Percentiles rank a stretch among this genome's conserved stretches.
phyloP scores from a whole-genome alignment of 2,888 invertebrate genomes.

The Hermodice carunculata region DNA sequence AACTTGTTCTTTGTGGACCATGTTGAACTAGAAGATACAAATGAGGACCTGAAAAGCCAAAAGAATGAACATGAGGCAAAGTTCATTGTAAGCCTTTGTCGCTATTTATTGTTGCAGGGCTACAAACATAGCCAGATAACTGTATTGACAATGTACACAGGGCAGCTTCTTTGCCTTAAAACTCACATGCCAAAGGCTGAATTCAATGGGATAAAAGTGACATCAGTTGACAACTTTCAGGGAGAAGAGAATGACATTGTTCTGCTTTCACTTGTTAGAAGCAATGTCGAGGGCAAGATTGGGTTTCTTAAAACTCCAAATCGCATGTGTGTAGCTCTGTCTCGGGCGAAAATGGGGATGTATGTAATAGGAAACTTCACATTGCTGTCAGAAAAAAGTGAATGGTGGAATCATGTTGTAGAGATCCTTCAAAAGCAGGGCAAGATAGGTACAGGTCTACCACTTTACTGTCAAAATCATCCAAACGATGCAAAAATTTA shows the following conservation, averaged over 20 bases:
- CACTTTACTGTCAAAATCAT: slow-evolving; percentile 55
- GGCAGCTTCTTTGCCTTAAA: slow-evolving; percentile 55
- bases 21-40: slow-evolving; percentile 44
- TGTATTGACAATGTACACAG: slow-evolving; percentile 64
- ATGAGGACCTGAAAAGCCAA: slow-evolving; percentile 53
- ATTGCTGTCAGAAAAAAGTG: slow-evolving; percentile 30
- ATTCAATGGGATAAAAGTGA: slow-evolving; percentile 50
- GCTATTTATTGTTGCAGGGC: slow-evolving; percentile 62
- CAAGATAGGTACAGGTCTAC: slow-evolving; percentile 8
- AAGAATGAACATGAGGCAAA: slow-evolving; percentile 62
- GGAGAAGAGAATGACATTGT: slow-evolving; percentile 69
- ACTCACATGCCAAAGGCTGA: slow-evolving; percentile 48
- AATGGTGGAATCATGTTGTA: slow-evolving; percentile 29
- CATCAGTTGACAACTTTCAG: slow-evolving; percentile 63
- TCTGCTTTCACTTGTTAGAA: slow-evolving; percentile 65
- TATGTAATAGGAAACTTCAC: slow-evolving; percentile 65
- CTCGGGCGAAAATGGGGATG: slow-evolving; percentile 64
- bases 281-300: slow-evolving; percentile 54
- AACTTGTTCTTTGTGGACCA: slow-evolving; percentile 65
- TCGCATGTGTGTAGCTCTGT: slow-evolving; percentile 66
- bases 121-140: slow-evolving; percentile 59
- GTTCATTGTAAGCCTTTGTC: slow-evolving; percentile 52
- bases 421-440: slow-evolving; percentile 3
- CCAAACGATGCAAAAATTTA: slow-evolving; percentile 28
- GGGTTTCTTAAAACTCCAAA: slow-evolving; percentile 64